phyloP scores from a whole-genome alignment of 2,888 invertebrate species.

The Drosophila ochracea region DNA sequence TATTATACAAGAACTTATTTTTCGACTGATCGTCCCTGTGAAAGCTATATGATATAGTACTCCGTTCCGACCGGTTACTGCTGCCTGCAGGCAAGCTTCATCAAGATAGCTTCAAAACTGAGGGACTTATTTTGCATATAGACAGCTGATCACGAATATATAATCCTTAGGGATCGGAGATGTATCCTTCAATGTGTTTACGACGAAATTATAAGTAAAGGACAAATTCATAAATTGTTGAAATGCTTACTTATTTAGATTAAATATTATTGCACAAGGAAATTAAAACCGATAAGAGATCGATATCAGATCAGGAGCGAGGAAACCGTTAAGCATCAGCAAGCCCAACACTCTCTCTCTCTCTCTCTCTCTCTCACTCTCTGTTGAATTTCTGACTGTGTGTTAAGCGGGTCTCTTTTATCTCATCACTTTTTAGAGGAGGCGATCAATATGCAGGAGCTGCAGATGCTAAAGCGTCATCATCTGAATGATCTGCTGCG shows the following conservation, averaged over 20 bases:
- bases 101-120: background rate
- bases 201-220: too few species aligned
- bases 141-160: background rate
- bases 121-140: background rate
- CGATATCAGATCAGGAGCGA: background rate
- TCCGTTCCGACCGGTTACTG: background rate
- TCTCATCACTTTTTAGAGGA: slow-evolving; percentile 60
- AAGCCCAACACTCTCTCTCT: background rate
- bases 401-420: background rate
- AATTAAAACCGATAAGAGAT: background rate
- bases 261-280: background rate
- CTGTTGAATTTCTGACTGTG: background rate
- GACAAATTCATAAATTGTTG: background rate
- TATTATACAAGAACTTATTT: background rate
- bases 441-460: slow-evolving; percentile 74
- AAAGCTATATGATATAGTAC: background rate
- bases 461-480: slow-evolving; percentile 75
- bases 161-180: background rate
- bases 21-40: background rate
- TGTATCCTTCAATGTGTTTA: background rate
- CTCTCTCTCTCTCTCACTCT: background rate
- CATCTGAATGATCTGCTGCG: slow-evolving; percentile 69
- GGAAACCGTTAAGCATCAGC: background rate
- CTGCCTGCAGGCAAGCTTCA: background rate
- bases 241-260: background rate